phyloP scores from a whole-genome alignment of 2,113 vertebrate genomes.

The Telmatochromis brichardi region DNA sequence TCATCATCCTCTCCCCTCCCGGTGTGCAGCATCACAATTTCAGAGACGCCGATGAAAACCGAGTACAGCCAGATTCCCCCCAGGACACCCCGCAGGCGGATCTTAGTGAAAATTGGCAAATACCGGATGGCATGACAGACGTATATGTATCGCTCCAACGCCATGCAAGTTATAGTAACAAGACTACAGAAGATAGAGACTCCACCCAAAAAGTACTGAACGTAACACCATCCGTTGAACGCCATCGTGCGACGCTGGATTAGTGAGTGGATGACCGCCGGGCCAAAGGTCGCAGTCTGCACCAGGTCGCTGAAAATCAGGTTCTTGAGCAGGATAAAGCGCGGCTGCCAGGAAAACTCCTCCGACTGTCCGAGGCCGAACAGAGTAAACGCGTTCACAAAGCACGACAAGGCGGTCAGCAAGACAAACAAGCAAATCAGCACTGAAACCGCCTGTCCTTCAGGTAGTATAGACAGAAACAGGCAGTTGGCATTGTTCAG shows the following conservation, averaged over 20 bases:
- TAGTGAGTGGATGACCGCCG: constrained; percentile 38
- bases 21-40: constrained; percentile 5
- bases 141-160: constrained; percentile 60
- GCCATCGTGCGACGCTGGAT: constrained; percentile 9
- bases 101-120: constrained; percentile 26
- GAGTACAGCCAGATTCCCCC: constrained; percentile 36
- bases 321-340: constrained; percentile 43
- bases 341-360: constrained; percentile 53
- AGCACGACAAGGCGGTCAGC: constrained; percentile 27
- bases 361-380: constrained; percentile 12
- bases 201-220: constrained; percentile 43
- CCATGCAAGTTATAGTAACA: constrained; percentile 57
- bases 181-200: constrained; percentile 39
- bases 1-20: neutral
- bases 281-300: constrained; percentile 32
- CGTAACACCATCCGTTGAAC: constrained; percentile 43
- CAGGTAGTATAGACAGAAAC: constrained; percentile 27
- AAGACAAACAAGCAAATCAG: constrained; percentile 7
- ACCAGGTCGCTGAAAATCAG: constrained; percentile 53
- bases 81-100: constrained; percentile 15
- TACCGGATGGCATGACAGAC: constrained; percentile 60
- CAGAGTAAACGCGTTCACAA: constrained; percentile 24
- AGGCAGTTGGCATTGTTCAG: neutral
- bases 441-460: neutral
- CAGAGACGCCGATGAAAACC: neutral